Conservation (phyloP, 2,113 vertebrate genomes). For the Dromiciops gliroides region DNA sequence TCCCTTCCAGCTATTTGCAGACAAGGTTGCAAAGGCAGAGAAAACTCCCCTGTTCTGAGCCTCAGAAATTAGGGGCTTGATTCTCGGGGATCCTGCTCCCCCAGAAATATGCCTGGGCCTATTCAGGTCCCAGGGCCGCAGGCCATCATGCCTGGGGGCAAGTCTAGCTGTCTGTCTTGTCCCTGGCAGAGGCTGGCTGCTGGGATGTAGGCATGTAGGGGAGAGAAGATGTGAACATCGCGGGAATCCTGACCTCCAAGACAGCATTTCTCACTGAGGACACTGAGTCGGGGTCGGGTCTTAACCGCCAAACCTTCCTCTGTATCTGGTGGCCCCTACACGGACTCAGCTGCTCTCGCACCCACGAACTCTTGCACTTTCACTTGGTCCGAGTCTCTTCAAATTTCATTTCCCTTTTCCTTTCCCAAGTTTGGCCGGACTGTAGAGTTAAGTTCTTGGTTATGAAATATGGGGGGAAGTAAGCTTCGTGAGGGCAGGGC, state of each 20-base stretch:
- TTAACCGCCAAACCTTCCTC: not conserved
- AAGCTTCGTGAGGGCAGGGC: too few relatives aligned
- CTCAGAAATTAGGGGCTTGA: not conserved
- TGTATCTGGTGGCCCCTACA: not conserved
- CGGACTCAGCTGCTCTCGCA: too few relatives aligned
- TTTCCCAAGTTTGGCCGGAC: not conserved
- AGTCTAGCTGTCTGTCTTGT: not conserved
- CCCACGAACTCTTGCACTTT: not conserved
- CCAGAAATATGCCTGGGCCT: not conserved
- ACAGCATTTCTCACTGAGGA: too few relatives aligned
- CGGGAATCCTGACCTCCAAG: not conserved
- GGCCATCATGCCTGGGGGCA: too few relatives aligned
- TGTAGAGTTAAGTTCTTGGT: not conserved
- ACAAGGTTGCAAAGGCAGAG: too few relatives aligned
- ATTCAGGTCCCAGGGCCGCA: too few relatives aligned
- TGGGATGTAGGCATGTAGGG: too few relatives aligned
- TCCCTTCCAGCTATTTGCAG: too few relatives aligned
- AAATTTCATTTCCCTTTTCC: not conserved
- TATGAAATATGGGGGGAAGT: too few relatives aligned
- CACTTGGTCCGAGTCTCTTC: not conserved
- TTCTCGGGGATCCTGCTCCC: not conserved
- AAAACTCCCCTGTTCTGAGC: not conserved
- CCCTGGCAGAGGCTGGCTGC: too few relatives aligned
- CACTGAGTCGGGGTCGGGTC: too few relatives aligned
- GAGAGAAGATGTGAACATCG: not conserved